A percentile compares a stretch with the other conserved stretches of the same genome.
Evolutionary conservation across 2,797 vertebrate genomes (phyloP).

Genomic region (Manis crassicaudata): DNA sequence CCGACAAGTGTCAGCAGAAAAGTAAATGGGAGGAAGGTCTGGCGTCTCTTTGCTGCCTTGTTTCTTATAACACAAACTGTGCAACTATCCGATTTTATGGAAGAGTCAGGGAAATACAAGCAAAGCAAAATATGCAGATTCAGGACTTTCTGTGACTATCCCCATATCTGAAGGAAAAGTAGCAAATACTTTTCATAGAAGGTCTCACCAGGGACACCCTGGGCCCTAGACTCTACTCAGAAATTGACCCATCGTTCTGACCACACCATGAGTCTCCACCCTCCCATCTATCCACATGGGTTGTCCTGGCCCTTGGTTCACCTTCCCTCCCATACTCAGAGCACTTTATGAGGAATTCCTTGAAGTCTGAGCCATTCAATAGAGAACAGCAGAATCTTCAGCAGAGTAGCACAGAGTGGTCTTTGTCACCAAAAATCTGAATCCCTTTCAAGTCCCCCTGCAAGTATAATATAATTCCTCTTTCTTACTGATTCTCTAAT

Average conservation of each 20-base stretch:
- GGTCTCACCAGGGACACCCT: not conserved
- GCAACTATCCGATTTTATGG: not conserved
- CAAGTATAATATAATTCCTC: not conserved
- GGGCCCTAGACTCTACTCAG: not conserved
- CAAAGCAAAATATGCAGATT: not conserved
- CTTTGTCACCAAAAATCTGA: not conserved
- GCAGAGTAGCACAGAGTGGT: not conserved
- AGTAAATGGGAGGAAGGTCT: not conserved
- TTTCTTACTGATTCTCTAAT: slow-evolving; percentile 1
- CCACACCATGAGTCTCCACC: not conserved
- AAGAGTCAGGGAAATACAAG: not conserved
- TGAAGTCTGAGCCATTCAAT: not conserved
- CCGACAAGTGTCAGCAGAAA: not conserved
- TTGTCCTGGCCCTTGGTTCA: not conserved
- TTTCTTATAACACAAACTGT: not conserved
- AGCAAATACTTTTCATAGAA: not conserved
- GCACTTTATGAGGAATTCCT: not conserved
- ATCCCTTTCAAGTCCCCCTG: not conserved
- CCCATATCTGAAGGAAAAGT: not conserved
- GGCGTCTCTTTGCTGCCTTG: not conserved
- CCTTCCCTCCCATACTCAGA: not conserved
- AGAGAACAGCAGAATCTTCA: not conserved
- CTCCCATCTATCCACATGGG: not conserved
- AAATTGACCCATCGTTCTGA: not conserved
- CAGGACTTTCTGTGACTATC: not conserved